Base-by-base conservation (phyloP, 2,113 vertebrate species). In the Oncorhynchus mykiss region DNA sequence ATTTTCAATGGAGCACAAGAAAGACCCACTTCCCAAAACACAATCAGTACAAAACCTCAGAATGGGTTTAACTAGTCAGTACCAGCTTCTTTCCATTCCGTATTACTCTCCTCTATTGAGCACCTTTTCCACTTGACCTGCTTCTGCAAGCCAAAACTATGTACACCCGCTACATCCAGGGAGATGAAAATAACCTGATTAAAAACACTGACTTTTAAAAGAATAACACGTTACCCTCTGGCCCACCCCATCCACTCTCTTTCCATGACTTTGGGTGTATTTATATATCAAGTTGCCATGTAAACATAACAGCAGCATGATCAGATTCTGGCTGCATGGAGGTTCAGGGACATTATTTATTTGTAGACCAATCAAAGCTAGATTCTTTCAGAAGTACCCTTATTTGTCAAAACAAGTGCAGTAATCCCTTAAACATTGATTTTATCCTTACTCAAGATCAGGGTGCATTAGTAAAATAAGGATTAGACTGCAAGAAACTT, bases 241-340 rank as follows among this genome's bases (percentile, higher is more conserved):
- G 39, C 77, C 67, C 78, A 64, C 74, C 77, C 80, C 66, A 67
- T 12, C 39, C 39, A 73, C 80, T 76, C 70, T 88, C 84, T 88
- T 91, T 88, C 88, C 87, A 89, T 87, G 76, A 90, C 84, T 45
- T 45, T 83, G 88, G 85, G 88, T 91, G 88, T 92, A 91, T 92
- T 93, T 92, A 45, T 45, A 45, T 39, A 39, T 39, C 39, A 45
- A 45, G 39, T 94, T 94, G 91, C 92, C 91, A 93, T 93, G 92
- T 91, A 93, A 93, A 93, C 91, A 92, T 90, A 90, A 90, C 90
- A 91, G 80, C 88, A 91, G 74, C 51, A 25, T 73, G 75, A 78
- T 68, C 16, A 39, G 29, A 34, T 18, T 62, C n/a, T 62, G 79
- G 80, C 84, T 80, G 81, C 80, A 64, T 71, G 64, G 78, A 72